Evolutionary conservation across 2,888 invertebrate genomes (phyloP).

Genomic region (Dromius quadrimaculatus): DNA sequence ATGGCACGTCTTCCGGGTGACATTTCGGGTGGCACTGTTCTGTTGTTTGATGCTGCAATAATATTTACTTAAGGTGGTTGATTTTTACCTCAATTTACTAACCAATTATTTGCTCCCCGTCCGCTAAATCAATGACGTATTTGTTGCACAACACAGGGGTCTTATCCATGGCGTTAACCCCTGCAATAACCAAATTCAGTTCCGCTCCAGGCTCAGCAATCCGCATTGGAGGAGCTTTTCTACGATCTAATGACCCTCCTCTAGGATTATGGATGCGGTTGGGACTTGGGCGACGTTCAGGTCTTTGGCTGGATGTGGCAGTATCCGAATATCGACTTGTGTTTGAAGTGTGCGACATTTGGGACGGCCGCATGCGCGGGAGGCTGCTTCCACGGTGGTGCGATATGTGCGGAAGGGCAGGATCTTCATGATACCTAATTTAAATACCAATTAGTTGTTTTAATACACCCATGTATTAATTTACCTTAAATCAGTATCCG

Average conservation of each 20-base stretch:
- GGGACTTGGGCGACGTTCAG: slow-evolving; percentile 41
- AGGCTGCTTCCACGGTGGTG: slow-evolving; percentile 57
- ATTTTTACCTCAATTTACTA: background rate
- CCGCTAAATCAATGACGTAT: slow-evolving; percentile 73
- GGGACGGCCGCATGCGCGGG: slow-evolving; percentile 62
- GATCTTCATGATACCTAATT: slow-evolving; percentile 62
- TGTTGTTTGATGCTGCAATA: slow-evolving; percentile 12
- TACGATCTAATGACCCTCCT: slow-evolving; percentile 63
- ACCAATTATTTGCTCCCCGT: slow-evolving; percentile 58
- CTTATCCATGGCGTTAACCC: slow-evolving; percentile 61
- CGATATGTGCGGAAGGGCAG: slow-evolving; percentile 42
- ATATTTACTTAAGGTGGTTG: background rate
- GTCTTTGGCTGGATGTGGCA: background rate
- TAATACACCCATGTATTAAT: background rate
- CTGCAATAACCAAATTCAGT: background rate
- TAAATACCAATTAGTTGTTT: background rate
- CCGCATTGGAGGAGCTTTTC: slow-evolving; percentile 59
- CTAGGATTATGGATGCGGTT: slow-evolving; percentile 51
- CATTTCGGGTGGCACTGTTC: slow-evolving; percentile 15
- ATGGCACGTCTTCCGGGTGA: slow-evolving; percentile 57
- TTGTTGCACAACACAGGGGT: slow-evolving; percentile 78
- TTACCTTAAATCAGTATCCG: slow-evolving; percentile 81
- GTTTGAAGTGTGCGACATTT: slow-evolving; percentile 55
- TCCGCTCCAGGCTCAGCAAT: slow-evolving; percentile 59
- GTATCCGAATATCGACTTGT: slow-evolving; percentile 15